Base-by-base conservation (phyloP, 2,888 invertebrate species). In the Melanargia galathea region DNA sequence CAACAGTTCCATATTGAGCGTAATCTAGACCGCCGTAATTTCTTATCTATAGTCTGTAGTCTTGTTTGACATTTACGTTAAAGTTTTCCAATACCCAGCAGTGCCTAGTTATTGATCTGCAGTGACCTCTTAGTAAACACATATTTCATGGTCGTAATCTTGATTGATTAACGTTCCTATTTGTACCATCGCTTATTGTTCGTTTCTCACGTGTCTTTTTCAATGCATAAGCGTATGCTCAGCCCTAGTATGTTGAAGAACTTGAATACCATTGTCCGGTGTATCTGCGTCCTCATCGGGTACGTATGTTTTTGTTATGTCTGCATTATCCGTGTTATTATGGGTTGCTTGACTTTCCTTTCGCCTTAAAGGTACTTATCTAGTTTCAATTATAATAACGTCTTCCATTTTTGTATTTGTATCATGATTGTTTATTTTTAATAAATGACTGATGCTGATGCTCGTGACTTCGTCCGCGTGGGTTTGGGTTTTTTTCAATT, bases 321-420 rank as follows among this genome's bases (percentile, higher is more conserved):
- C 79, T 82, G 81, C 81, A 82, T 83, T 74, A 82, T 74, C 79
- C 74, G 63, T 73, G 68, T 66, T 59, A 71, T 56, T 58, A 60
- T 46, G 22, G 40, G 26, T 43, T 20, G 6, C 22, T 57, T 43
- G 54, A 26, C 20, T 51, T 33, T 52, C 35, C 22, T 46, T 46
- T 33, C 13, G 43, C 56, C 30, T 18, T 30, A 45, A 45, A 26
- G 2, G 18, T 30, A 30, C 30, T 49, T 30, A 18, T 49, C 49
- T 51, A 4, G 51, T 51, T 18, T 30, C 18, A 10, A 33, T 51
- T 11, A 18, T 51, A 33, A 33, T 16, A 16, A 30, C 10, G 16
- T 30, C 10, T 54, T 22, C 20, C 38, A 54, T 38, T 40, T 38
- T 30, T 30, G 30, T 16, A 2, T n/a, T 51, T 18, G 11, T 30